Conservation (phyloP, 2,888 invertebrate genomes). For the Microdon myrmicae region DNA sequence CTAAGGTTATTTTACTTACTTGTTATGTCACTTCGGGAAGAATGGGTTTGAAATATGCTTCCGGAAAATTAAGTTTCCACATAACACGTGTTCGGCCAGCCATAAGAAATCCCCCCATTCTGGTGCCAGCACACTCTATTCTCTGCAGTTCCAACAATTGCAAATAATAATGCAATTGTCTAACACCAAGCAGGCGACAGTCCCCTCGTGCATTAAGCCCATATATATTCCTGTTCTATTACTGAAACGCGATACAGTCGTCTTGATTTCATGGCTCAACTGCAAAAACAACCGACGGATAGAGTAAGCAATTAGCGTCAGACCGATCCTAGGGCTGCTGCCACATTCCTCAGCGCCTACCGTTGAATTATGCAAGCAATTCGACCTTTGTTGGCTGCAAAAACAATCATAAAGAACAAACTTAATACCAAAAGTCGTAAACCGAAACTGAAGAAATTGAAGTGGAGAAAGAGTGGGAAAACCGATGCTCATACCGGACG, state of each 20-base stretch:
- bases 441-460: conserved; percentile 36
- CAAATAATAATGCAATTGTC: conserved; percentile 12
- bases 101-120: no score
- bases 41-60: no score
- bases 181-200: conserved; percentile 11
- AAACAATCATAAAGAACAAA: conserved; percentile 27
- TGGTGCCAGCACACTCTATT: no score
- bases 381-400: conserved; percentile 40
- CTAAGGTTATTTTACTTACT: no score
- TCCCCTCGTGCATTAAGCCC: neutral
- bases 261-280: conserved; percentile 11
- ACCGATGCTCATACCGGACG: no score
- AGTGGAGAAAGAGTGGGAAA: conserved; percentile 4
- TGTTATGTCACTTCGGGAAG: no score
- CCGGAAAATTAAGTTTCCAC: no score
- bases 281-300: conserved; percentile 13
- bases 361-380: conserved; percentile 45
- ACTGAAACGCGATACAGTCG: conserved; percentile 31
- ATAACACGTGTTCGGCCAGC: no score
- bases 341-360: conserved; percentile 24
- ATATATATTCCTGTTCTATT: conserved; percentile 20
- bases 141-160: no score
- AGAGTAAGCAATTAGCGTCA: conserved; percentile 43
- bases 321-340: neutral
- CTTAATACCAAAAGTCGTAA: no score